Evolutionary conservation across 2,797 vertebrate genomes (phyloP), one percentile per base, ranked within the genome.

Genomic region (Hirundo rustica): DNA sequence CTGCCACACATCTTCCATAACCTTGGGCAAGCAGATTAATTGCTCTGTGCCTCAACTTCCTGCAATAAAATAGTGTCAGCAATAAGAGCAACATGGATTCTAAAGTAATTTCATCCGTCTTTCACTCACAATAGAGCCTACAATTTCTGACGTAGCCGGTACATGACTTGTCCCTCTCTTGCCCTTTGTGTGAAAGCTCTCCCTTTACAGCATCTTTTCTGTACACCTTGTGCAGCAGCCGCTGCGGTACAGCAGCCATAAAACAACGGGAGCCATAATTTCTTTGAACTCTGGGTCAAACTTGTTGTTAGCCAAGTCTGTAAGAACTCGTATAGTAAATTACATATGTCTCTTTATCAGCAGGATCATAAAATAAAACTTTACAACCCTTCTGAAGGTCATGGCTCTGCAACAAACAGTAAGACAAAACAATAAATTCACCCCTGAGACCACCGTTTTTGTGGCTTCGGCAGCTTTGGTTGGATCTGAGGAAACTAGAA

Each of bases 241-340:
- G 9, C 53, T 1, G 68, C 5, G 7, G 30, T 74, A n/a, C 53
- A 82, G 83, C 77, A 65, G 88, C 74, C 70, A 85, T 94, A 96
- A 94, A 96, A 79, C 89, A 86, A 91, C 6, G 3, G 89, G 94
- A 95, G 66, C 82, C 51, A 14, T 93, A 92, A 95, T 96, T 95
- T 94, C 96, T 93, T 88, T 93, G 96, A 96, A 96, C 95, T 95
- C 50, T 2, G 50, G 95, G 96, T 97, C 95, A 96, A 91, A 82
- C 74, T 76, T 79, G 27, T 87, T 88, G 91, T 94, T 95, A 95
- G 92, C 85, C 89, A 93, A 92, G 89, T 90, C 93, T 88, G 90
- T 79, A 90, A 85, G 94, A 95, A 93, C 88, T 67, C 7, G 0
- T 76, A 23, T 7, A 86, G 85, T 95, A 95, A 96, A 96, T 95